These are phyloP conservation scores for Crotalus viridis DNA, from an alignment of 2,113 vertebrate genomes.

Conservation along the genomic window DNA sequence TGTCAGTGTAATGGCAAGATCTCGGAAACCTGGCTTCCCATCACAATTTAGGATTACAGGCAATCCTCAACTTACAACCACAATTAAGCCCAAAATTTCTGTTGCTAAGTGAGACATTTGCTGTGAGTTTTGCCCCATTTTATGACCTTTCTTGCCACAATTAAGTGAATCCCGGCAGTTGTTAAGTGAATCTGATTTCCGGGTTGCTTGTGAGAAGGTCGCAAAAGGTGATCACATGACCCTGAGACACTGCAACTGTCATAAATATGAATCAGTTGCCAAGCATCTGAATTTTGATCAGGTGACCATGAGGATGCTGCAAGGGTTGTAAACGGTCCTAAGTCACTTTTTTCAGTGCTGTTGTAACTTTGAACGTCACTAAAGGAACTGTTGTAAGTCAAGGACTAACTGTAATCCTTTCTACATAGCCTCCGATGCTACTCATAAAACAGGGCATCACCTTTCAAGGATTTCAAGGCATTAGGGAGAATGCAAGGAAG, in stretches of 20 bases:
- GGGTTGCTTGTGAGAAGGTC: not conserved
- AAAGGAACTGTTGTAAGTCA: not conserved
- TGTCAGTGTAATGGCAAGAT: not conserved
- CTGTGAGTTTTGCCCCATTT: not conserved
- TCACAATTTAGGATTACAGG: not conserved
- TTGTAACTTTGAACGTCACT: not conserved
- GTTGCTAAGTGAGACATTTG: not conserved
- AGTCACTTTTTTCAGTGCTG: not conserved
- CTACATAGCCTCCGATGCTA: not conserved
- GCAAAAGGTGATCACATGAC: not conserved
- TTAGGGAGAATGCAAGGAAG: too few species aligned
- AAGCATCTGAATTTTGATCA: not conserved
- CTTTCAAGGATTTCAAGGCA: not conserved
- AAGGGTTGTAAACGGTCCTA: rapidly evolving
- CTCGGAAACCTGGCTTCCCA: not conserved
- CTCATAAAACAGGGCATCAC: not conserved
- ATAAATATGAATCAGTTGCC: not conserved
- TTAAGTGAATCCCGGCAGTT: not conserved
- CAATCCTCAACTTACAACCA: not conserved
- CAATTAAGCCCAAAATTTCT: not conserved
- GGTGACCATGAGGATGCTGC: not conserved
- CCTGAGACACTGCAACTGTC: not conserved
- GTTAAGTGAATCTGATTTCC: not conserved
- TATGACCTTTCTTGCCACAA: not conserved
- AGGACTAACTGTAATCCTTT: not conserved